Conservation (phyloP, 2,888 invertebrate species). For the Tachina fera region DNA sequence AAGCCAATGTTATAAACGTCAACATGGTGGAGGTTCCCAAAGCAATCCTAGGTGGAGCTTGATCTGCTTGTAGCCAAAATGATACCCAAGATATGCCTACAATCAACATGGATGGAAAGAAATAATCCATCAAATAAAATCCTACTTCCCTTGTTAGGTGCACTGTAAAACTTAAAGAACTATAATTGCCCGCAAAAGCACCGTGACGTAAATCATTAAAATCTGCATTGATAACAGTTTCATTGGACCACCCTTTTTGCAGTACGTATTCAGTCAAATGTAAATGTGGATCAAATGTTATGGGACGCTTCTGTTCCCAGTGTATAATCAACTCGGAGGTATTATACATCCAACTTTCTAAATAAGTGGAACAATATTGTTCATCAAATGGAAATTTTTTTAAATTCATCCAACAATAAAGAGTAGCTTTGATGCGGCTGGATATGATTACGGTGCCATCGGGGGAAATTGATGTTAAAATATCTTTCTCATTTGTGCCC, state of each 20-base stretch:
- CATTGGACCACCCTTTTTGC: constrained; percentile 88
- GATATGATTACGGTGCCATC: constrained; percentile 92
- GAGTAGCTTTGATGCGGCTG: constrained; percentile 90
- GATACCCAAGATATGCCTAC: constrained; percentile 95
- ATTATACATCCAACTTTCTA: constrained; percentile 94
- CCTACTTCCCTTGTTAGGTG: constrained; percentile 92
- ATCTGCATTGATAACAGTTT: constrained; percentile 88
- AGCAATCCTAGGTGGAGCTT: constrained; percentile 91
- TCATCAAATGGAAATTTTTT: constrained; percentile 95
- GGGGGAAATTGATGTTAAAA: constrained; percentile 90
- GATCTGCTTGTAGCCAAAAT: constrained; percentile 94
- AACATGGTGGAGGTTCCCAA: constrained; percentile 93
- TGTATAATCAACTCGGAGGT: constrained; percentile 88
- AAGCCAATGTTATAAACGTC: constrained; percentile 93
- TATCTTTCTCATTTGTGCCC: constrained; percentile 90
- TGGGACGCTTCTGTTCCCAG: constrained; percentile 90
- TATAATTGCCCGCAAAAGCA: constrained; percentile 92
- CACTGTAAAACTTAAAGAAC: constrained; percentile 90
- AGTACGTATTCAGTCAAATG: constrained; percentile 92
- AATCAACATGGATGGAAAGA: constrained; percentile 93
- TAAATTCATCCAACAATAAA: constrained; percentile 93
- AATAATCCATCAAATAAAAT: constrained; percentile 94
- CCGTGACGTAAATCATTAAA: constrained; percentile 88
- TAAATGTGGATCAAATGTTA: constrained; percentile 89
- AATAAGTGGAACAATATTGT: constrained; percentile 90